These are phyloP conservation scores for Scatophagus argus DNA, from an alignment of 2,113 vertebrate genomes.

Conservation along the genomic window DNA sequence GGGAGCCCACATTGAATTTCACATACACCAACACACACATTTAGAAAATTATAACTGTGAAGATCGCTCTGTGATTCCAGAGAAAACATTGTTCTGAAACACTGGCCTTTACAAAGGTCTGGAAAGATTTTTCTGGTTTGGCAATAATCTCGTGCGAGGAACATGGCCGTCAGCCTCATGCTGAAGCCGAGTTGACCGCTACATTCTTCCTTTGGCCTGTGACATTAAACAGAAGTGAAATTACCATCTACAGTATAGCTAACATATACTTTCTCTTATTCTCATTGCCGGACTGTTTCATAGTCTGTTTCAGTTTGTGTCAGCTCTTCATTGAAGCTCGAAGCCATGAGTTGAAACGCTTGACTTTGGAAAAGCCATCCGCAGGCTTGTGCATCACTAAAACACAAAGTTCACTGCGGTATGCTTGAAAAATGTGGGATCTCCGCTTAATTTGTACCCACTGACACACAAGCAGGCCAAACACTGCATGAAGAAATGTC, in stretches of 20 bases:
- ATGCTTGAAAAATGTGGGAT: background rate
- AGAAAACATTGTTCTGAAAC: slow-evolving; percentile 65
- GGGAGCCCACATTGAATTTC: slow-evolving; percentile 48
- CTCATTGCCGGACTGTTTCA: background rate
- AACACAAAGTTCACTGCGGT: background rate
- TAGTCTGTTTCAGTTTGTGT: background rate
- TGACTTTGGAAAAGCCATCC: background rate
- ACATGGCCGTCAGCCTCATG: slow-evolving; percentile 12
- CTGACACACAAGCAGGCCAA: background rate
- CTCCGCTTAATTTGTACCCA: background rate
- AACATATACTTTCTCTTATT: slow-evolving; percentile 2
- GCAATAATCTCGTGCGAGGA: slow-evolving; percentile 33
- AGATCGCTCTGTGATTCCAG: slow-evolving; percentile 48
- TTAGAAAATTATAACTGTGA: slow-evolving; percentile 55
- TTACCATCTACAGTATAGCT: slow-evolving; percentile 17
- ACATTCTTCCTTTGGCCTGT: slow-evolving; percentile 50
- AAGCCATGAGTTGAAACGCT: background rate
- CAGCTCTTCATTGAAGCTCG: background rate
- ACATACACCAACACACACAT: slow-evolving; percentile 32
- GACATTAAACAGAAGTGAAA: slow-evolving; percentile 31
- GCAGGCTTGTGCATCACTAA: background rate
- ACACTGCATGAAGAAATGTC: background rate
- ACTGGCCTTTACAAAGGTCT: slow-evolving; percentile 32
- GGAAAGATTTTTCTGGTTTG: slow-evolving; percentile 58
- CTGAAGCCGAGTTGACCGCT: slow-evolving; percentile 33